Conservation (phyloP, 2,797 vertebrate genomes). For the Paedocypris micromegethes region DNA sequence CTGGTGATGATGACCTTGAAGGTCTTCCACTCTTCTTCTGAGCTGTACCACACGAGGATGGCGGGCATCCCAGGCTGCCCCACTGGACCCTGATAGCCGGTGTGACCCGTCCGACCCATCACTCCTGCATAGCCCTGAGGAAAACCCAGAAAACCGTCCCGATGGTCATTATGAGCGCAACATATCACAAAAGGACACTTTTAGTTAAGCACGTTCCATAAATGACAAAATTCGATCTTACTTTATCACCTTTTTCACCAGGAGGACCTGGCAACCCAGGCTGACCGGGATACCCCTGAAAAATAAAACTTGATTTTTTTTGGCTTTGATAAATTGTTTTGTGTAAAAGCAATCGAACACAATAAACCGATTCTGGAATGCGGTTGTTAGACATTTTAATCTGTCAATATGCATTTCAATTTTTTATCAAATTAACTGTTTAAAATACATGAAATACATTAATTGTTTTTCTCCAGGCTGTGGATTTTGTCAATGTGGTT, state of each 20-base stretch:
- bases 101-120: slow-evolving; percentile 64
- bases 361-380: no score
- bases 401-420: no score
- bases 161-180: no score
- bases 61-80: slow-evolving; percentile 70
- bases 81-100: slow-evolving; percentile 62
- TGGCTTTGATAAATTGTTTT: no score
- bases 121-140: slow-evolving; percentile 65
- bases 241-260: slow-evolving; percentile 72
- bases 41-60: slow-evolving; percentile 65
- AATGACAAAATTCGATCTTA: slow-evolving; percentile 34
- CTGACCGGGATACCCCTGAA: slow-evolving; percentile 59
- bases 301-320: not conserved
- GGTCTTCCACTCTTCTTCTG: slow-evolving; percentile 68
- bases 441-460: no score
- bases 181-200: no score
- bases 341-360: no score
- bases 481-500: no score
- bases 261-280: slow-evolving; percentile 60
- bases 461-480: no score
- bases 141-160: slow-evolving; percentile 3
- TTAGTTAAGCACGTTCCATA: no score
- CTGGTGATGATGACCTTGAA: slow-evolving; percentile 62
- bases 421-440: no score
- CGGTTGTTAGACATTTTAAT: no score